Percentiles rank a stretch among this genome's conserved stretches.
Evolutionary conservation across 1,140 invertebrate species (phyloP).

Genomic region (Globodera ellingtonae): DNA sequence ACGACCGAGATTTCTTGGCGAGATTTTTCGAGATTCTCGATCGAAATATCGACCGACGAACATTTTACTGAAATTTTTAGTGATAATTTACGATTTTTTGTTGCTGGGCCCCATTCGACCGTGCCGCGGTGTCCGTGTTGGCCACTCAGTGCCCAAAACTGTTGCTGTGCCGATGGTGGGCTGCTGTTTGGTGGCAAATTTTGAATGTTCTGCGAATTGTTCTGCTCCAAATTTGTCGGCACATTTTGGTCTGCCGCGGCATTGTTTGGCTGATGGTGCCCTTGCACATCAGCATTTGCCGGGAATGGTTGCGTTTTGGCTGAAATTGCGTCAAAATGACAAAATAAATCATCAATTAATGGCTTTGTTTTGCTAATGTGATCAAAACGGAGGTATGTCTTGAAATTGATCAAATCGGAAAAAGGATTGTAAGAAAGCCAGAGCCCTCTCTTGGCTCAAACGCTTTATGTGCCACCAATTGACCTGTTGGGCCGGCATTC

Average conservation of each 20-base stretch:
- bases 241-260: neutral
- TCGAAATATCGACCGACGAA: no score
- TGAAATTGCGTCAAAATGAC: neutral
- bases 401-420: neutral
- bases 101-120: neutral
- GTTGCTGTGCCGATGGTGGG: neutral
- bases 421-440: neutral
- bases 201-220: neutral
- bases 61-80: neutral
- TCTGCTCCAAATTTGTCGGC: neutral
- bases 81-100: neutral
- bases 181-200: neutral
- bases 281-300: neutral
- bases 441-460: neutral
- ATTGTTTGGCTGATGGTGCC: neutral
- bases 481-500: slow-evolving; percentile 14
- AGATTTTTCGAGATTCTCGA: no score
- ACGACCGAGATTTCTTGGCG: no score
- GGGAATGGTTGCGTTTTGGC: neutral
- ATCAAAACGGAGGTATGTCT: neutral
- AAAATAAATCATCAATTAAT: neutral
- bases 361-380: neutral
- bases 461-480: neutral
- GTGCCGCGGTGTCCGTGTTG: neutral
- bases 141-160: neutral